phyloP scores from a whole-genome alignment of 1,140 invertebrate species.

The Hycleus phaleratus region DNA sequence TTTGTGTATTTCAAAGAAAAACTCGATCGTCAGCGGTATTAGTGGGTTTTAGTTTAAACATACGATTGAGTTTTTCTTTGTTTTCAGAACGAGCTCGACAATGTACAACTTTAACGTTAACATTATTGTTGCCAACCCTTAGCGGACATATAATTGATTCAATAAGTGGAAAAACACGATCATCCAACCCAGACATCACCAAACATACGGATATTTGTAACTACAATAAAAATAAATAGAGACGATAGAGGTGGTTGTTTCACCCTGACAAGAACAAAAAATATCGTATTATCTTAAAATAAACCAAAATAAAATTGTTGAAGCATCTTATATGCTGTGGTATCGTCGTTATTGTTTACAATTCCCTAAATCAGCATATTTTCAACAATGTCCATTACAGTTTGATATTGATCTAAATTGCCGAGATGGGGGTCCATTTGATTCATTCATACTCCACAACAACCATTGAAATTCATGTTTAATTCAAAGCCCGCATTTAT shows the following conservation, averaged over 20 bases:
- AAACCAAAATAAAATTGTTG: too few relatives aligned
- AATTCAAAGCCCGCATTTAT: constrained; percentile 9
- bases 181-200: constrained; percentile 26
- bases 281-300: too few relatives aligned
- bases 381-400: too few relatives aligned
- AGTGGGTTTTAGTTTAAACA: constrained; percentile 22
- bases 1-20: background rate
- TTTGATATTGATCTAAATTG: constrained; percentile 7
- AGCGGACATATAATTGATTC: constrained; percentile 37
- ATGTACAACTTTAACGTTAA: constrained; percentile 14
- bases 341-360: too few relatives aligned
- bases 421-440: constrained; percentile 11
- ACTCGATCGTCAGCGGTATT: constrained; percentile 5
- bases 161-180: constrained; percentile 37
- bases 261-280: too few relatives aligned
- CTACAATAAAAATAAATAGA: constrained; percentile 34
- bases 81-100: constrained; percentile 6
- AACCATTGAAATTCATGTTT: constrained; percentile 8
- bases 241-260: too few relatives aligned
- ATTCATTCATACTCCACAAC: constrained; percentile 11
- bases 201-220: constrained; percentile 36
- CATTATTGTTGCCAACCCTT: constrained; percentile 30
- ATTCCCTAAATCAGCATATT: too few relatives aligned
- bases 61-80: constrained; percentile 28
- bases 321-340: too few relatives aligned